These are phyloP conservation scores for Nannospalax galili DNA, from an alignment of 2,113 vertebrate species.

Conservation along the genomic window DNA sequence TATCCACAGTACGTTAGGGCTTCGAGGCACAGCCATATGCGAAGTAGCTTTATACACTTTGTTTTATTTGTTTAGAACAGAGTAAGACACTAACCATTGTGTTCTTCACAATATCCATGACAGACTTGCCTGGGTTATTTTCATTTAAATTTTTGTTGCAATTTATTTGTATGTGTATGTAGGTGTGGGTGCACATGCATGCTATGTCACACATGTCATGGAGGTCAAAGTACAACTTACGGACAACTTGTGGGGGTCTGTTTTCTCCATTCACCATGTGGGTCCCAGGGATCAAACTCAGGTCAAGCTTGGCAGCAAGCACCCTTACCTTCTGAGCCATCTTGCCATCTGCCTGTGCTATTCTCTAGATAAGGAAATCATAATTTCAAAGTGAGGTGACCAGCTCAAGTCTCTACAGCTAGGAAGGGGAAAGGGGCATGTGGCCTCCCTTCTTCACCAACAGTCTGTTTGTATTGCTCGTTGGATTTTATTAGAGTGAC, in stretches of 20 bases:
- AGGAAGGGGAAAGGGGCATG: neutral
- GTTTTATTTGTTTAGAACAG: neutral
- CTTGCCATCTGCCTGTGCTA: neutral
- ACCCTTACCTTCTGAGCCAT: neutral
- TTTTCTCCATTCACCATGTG: neutral
- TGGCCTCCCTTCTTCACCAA: neutral
- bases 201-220: neutral
- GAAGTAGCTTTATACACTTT: neutral
- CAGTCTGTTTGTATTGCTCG: neutral
- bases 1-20: neutral
- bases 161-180: neutral
- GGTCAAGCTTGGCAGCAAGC: neutral
- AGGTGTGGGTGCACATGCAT: neutral
- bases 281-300: neutral
- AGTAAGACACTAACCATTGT: neutral
- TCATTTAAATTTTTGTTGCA: neutral
- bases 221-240: no score
- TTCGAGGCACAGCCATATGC: neutral
- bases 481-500: neutral
- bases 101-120: neutral
- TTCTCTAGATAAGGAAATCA: neutral
- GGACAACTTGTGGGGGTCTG: neutral
- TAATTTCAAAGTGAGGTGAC: neutral
- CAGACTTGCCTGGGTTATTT: neutral
- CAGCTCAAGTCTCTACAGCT: neutral